Evolutionary conservation across 2,888 invertebrate genomes (phyloP).

Genomic region (Cryptus viduatorius): DNA sequence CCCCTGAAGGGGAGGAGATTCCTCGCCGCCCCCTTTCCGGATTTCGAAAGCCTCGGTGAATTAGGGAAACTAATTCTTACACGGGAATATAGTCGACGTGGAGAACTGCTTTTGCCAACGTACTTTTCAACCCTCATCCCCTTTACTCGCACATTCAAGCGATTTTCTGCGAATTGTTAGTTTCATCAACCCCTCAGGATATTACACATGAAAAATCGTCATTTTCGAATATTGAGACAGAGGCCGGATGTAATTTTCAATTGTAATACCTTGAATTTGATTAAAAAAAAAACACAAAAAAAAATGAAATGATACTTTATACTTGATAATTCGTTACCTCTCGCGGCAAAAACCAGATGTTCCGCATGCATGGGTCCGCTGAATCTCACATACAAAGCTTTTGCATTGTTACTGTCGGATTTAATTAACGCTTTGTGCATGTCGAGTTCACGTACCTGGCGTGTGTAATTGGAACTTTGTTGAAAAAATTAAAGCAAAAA

Average conservation of each 20-base stretch:
- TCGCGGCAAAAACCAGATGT: background rate
- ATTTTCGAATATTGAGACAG: background rate
- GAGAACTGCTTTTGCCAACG: slow-evolving; percentile 28
- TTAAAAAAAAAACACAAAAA: background rate
- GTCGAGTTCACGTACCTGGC: background rate
- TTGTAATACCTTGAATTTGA: background rate
- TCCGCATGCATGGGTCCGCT: background rate
- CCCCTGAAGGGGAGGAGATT: slow-evolving; percentile 16
- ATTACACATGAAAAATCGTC: background rate
- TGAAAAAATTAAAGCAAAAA: background rate
- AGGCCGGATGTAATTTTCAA: background rate
- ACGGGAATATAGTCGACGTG: slow-evolving; percentile 49
- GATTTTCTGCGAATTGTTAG: background rate
- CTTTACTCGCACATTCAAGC: background rate
- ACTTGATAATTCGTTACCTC: background rate
- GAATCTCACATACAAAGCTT: background rate
- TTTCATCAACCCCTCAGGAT: background rate
- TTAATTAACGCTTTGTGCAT: slow-evolving; percentile 8
- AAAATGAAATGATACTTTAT: background rate
- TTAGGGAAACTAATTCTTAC: slow-evolving; percentile 71
- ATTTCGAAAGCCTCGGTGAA: slow-evolving; percentile 61
- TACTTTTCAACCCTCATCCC: slow-evolving; percentile 51
- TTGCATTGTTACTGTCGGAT: slow-evolving; percentile 2
- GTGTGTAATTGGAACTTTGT: background rate
- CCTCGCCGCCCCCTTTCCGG: slow-evolving; percentile 26